Evolutionary conservation across 2,797 vertebrate genomes (phyloP).

Genomic region (Tokudaia muenninki): DNA sequence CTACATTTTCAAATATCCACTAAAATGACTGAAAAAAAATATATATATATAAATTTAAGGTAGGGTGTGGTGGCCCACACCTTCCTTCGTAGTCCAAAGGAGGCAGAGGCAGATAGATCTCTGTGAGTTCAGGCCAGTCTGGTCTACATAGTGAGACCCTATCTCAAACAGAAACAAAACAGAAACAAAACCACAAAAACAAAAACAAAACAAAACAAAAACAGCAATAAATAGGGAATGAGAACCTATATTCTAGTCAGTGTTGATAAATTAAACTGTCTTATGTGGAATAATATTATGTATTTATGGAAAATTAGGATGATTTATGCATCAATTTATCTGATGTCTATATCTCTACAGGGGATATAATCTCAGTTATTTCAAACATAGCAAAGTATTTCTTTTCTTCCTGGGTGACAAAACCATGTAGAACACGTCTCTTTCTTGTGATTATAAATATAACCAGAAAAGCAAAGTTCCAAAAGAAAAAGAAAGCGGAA

Average conservation of each 20-base stretch:
- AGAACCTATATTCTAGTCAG: neutral
- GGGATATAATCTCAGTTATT: neutral
- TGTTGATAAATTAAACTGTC: neutral
- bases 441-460: neutral
- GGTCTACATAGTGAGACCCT: neutral
- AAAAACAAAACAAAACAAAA: neutral
- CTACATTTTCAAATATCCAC: neutral
- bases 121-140: neutral
- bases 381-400: slow-evolving; percentile 11
- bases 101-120: neutral
- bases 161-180: neutral
- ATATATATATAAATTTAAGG: neutral
- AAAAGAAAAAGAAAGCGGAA: neutral
- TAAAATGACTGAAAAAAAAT: neutral
- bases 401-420: neutral
- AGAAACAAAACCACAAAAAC: neutral
- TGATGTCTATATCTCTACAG: neutral
- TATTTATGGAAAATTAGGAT: neutral
- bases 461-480: neutral
- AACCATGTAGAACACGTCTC: neutral
- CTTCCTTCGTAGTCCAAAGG: neutral
- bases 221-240: neutral
- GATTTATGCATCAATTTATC: neutral
- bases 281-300: neutral
- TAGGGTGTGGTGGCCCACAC: neutral